Percentiles rank a stretch among this genome's conserved stretches.
Evolutionary conservation across 2,888 invertebrate genomes (phyloP).

Genomic region (Rhogogaster chlorosoma): DNA sequence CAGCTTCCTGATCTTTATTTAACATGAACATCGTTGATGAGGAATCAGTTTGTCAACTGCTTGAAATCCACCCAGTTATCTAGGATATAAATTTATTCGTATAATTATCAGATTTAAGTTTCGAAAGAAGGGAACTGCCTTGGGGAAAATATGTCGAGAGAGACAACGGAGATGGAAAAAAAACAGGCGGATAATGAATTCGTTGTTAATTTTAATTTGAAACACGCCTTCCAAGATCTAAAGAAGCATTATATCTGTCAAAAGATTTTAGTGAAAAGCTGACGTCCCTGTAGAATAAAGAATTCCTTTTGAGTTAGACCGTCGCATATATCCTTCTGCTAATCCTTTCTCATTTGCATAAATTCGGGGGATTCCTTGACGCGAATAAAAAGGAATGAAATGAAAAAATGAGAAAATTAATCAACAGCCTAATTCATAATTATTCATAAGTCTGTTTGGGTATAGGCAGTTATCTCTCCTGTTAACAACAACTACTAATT

Average conservation of each 20-base stretch:
- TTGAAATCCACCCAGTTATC: too few relatives aligned
- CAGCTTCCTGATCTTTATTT: too few relatives aligned
- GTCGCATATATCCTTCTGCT: not conserved
- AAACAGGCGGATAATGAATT: not conserved
- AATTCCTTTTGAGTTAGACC: not conserved
- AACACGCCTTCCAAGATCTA: not conserved
- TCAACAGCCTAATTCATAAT: not conserved
- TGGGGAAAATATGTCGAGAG: not conserved
- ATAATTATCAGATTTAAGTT: not conserved
- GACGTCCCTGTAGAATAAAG: not conserved
- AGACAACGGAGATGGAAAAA: not conserved
- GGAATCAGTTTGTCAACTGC: too few relatives aligned
- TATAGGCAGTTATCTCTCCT: not conserved
- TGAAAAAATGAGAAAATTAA: not conserved
- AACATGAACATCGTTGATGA: too few relatives aligned
- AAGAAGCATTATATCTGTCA: not conserved
- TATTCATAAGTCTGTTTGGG: constrained; percentile 16
- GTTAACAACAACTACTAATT: constrained; percentile 28
- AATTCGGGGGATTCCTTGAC: too few relatives aligned
- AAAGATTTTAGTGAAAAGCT: not conserved
- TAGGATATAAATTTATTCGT: not conserved
- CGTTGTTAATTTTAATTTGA: not conserved
- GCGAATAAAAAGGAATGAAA: not conserved
- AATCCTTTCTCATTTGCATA: not conserved
- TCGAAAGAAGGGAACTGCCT: not conserved